Evolutionary conservation across 2,888 invertebrate genomes (phyloP), one percentile per base, ranked within the genome.

Genomic region (Dorcus parallelipipedus): DNA sequence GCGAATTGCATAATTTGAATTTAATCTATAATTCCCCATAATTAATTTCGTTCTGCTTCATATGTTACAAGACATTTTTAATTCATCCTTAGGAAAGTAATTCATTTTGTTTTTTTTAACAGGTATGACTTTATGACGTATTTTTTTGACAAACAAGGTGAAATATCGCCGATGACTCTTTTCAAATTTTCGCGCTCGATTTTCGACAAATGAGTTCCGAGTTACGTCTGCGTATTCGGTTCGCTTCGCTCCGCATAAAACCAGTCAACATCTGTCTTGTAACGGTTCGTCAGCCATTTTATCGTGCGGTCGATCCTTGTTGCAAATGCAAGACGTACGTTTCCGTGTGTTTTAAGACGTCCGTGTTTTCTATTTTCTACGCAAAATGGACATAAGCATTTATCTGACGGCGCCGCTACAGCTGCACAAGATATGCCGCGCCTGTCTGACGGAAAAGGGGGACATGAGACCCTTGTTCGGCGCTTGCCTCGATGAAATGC

Each of bases 391-490:
- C 70, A 74, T 79, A 73, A 78, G 73, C 67, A 67, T 70, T 14
- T 79, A 78, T 69, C 71, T 79, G 65, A 73, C 74, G 47, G 74
- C 76, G n/a, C 79, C 79, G 14, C 66, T 79, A 57, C 75, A 76
- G 65, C 59, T 81, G 49, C 77, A 79, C 52, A 78, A 78, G 67
- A 77, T 81, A 17, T 81, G 81, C 68, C 73, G 81, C 58, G 79
- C 80, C 17, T 81, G 81, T 68, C 68, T 81, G 52, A 71, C 77
- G 17, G 76, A 76, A 69, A 79, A 78, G 63, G 79, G 79, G 8
- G 78, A 79, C 58, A 81, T 81, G 81, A 74, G 77, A 61, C 78
- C 80, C 17, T 70, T 81, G 55, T 81, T 78, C 69, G 81, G 81
- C 10, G 78, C 80, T 41, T 81, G 79, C 67, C 70, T 81, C 43